Conservation (phyloP, 2,797 vertebrate genomes). For the Hirundo rustica region DNA sequence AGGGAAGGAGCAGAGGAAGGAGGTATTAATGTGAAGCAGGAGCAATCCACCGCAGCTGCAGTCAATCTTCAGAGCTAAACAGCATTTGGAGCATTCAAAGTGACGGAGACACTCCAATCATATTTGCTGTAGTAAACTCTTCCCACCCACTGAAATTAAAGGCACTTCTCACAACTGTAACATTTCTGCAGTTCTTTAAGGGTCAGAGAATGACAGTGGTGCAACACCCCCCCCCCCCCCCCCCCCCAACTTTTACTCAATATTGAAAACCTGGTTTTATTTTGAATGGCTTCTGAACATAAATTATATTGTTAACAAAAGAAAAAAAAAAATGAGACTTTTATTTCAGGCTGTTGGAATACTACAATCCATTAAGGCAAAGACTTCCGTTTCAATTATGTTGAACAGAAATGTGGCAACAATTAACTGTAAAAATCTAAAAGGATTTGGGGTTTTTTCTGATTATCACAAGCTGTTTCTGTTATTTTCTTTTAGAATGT, state of each 20-base stretch:
- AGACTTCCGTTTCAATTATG: neutral
- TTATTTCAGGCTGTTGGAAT: neutral
- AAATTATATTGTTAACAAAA: neutral
- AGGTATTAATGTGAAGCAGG: neutral
- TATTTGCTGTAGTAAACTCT: neutral
- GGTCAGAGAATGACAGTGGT: neutral
- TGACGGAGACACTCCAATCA: neutral
- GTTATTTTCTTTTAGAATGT: neutral
- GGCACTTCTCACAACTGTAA: neutral
- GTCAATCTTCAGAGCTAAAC: neutral
- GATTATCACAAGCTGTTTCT: neutral
- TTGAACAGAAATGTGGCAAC: neutral
- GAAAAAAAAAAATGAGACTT: neutral
- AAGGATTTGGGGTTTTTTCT: neutral
- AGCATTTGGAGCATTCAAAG: neutral
- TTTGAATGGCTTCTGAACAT: neutral
- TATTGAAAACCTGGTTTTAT: neutral
- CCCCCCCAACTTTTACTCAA: neutral
- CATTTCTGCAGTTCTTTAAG: neutral
- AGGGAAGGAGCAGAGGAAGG: neutral
- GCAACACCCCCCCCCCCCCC: neutral
- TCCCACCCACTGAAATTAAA: neutral
- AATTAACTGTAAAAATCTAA: neutral
- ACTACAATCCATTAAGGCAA: neutral
- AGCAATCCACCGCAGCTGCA: neutral